Evolutionary conservation across 2,797 vertebrate species (phyloP).

Genomic region (Gephyroberyx darwinii): DNA sequence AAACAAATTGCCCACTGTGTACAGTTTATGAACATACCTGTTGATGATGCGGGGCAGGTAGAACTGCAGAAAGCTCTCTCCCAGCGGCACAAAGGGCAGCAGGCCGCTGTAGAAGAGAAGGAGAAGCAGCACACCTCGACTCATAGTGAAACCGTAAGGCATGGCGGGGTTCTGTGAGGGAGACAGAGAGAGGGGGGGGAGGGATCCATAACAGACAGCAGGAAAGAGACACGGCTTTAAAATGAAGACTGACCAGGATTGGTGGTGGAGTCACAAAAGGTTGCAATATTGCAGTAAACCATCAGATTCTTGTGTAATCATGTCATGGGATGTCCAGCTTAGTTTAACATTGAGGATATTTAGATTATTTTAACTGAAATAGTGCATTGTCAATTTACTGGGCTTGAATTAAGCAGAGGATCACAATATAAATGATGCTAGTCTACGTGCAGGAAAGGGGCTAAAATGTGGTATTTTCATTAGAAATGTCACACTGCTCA

Average conservation of each 20-base stretch:
- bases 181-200: neutral
- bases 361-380: neutral
- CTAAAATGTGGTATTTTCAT: neutral
- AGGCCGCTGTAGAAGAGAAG: constrained; percentile 88
- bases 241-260: neutral
- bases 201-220: neutral
- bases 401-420: neutral
- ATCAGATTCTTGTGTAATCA: neutral
- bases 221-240: neutral
- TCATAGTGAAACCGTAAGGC: constrained; percentile 86
- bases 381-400: neutral
- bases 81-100: constrained; percentile 83
- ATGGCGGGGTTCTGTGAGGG: constrained; percentile 79
- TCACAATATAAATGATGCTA: neutral
- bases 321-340: neutral
- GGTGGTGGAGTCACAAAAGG: neutral
- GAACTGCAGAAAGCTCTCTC: constrained; percentile 89
- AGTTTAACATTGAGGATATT: too few relatives aligned
- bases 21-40: constrained; percentile 64
- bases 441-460: neutral
- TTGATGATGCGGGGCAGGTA: constrained; percentile 87
- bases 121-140: constrained; percentile 82
- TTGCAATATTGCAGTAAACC: neutral
- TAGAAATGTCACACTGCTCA: neutral
- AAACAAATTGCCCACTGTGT: neutral